Conservation (phyloP, 2,888 invertebrate species). For the Gisinianus flammeolus region DNA sequence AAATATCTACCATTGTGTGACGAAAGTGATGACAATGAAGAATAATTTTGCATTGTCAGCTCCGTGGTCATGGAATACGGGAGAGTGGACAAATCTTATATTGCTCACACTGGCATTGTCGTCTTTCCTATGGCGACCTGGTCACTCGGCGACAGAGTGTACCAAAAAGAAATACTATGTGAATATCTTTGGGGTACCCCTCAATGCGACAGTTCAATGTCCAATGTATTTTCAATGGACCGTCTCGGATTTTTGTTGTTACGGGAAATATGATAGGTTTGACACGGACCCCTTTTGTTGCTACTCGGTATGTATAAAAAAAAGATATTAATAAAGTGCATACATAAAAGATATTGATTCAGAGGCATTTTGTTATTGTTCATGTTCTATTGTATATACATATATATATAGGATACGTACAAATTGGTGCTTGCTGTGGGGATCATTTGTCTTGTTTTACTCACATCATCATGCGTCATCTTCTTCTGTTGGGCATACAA, state of each 20-base stretch:
- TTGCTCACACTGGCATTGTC: constrained; percentile 5
- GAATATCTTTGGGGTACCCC: constrained; percentile 37
- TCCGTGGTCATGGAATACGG: constrained; percentile 21
- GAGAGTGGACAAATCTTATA: constrained; percentile 9
- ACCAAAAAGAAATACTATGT: constrained; percentile 45
- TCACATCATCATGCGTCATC: constrained; percentile 46
- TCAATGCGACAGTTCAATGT: constrained; percentile 52
- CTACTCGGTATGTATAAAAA: too few species aligned
- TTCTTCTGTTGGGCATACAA: constrained; percentile 56
- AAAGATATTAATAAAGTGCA: too few species aligned
- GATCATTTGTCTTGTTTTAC: constrained; percentile 50
- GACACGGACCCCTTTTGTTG: constrained; percentile 52
- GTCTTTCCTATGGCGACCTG: constrained; percentile 29
- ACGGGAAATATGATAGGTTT: constrained; percentile 50
- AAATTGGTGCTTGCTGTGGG: constrained; percentile 54
- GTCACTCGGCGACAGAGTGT: constrained; percentile 31
- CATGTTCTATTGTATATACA: too few species aligned
- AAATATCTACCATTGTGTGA: too few species aligned
- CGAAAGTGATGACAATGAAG: constrained; percentile 19
- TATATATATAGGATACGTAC: constrained; percentile 54
- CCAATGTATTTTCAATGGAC: constrained; percentile 55
- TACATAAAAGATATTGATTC: too few species aligned
- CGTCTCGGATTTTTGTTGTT: constrained; percentile 53
- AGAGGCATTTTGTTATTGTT: constrained; percentile 50
- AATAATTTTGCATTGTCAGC: constrained; percentile 1